These are phyloP conservation scores for Darevskia nairensis DNA, from an alignment of 2,797 vertebrate species.

Conservation along the genomic window DNA sequence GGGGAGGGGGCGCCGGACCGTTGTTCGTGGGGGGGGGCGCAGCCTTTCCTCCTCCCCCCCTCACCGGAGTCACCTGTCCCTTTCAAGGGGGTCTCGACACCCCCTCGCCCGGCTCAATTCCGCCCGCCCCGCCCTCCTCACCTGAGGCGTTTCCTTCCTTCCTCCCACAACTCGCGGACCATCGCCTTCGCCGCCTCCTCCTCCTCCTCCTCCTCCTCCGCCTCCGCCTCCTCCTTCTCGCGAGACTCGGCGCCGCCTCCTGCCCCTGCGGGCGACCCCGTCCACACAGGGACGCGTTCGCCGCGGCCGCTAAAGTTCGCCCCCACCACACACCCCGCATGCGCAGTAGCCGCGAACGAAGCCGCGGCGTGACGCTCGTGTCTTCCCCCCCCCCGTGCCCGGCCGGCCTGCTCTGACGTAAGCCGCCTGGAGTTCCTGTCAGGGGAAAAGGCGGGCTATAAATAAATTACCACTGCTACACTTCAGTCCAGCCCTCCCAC, in stretches of 20 bases:
- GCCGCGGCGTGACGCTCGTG: neutral
- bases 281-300: neutral
- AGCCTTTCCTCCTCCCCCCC: accelerated
- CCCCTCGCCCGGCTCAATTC: neutral
- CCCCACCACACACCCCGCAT: neutral
- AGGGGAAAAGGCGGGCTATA: too few relatives aligned
- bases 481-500: too few relatives aligned
- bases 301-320: neutral
- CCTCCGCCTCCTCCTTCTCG: conserved; percentile 6
- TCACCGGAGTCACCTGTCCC: accelerated
- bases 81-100: neutral
- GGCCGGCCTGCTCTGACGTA: too few relatives aligned
- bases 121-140: neutral
- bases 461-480: too few relatives aligned
- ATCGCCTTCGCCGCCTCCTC: neutral
- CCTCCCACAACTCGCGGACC: neutral
- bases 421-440: too few relatives aligned
- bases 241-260: conserved; percentile 20
- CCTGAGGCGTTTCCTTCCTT: neutral
- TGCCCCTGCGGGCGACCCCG: conserved; percentile 7
- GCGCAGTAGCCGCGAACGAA: neutral
- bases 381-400: accelerated
- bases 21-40: neutral
- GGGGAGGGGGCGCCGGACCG: neutral
- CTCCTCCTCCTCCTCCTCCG: too few relatives aligned